Conservation (phyloP, 2,113 vertebrate species). For the Phalacrocorax carbo region DNA sequence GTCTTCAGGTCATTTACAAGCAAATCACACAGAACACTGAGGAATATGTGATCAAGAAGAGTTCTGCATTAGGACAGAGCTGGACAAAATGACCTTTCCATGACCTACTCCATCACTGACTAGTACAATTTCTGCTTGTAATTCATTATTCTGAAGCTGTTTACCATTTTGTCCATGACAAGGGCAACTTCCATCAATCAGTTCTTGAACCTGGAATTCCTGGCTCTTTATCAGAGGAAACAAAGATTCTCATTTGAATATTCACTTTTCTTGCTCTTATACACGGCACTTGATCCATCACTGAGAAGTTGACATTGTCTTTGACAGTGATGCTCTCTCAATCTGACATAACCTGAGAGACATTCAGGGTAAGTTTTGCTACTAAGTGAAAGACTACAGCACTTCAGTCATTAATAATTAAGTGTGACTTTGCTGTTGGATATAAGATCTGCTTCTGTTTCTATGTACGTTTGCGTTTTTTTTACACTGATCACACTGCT, state of each 20-base stretch:
- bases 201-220: neutral
- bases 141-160: conserved; percentile 47
- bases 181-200: conserved; percentile 19
- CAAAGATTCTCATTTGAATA: neutral
- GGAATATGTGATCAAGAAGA: neutral
- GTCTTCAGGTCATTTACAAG: neutral
- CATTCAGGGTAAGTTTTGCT: conserved; percentile 4
- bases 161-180: neutral
- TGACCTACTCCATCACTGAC: neutral
- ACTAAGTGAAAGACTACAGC: neutral
- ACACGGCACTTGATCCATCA: neutral
- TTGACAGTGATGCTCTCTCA: neutral
- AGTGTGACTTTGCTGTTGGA: neutral
- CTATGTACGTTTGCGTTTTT: neutral
- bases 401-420: conserved; percentile 50
- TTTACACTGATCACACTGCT: neutral
- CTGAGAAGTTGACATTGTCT: neutral
- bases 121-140: neutral
- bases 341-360: neutral
- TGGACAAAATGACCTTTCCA: neutral
- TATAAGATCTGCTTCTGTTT: neutral
- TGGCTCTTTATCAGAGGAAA: neutral
- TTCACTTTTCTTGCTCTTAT: neutral
- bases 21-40: neutral
- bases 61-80: neutral